Evolutionary conservation across 2,888 invertebrate species (phyloP), one percentile per base, ranked within the genome.

Genomic region (Syrista parreyssii): DNA sequence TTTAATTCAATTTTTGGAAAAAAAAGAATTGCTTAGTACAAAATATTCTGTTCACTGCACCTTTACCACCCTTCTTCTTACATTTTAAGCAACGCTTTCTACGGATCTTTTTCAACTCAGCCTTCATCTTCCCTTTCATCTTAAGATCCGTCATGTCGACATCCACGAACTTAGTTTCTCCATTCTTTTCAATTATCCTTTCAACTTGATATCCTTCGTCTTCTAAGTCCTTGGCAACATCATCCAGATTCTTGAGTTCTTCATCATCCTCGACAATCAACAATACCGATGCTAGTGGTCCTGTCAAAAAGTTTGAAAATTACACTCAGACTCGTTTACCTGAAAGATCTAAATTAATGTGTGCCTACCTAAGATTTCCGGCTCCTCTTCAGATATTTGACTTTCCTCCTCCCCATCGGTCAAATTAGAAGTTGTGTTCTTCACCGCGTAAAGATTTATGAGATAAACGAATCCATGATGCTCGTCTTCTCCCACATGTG

Each of bases 381-480:
- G 89, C 31, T 84, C 79, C 35, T 82, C 82, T 23, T 84, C 73
- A 23, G 85, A 68, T 11, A 90, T 40, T 11, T 87, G 86, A 36
- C 88, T 85, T 74, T 86, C 86, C 4, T 89, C 80, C 40, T 88
- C 83, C 80, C 89, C 91, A 3, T 87, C 86, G 11, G 86, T 75
- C 12, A 82, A 82, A 68, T 85, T 86, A 72, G 82, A 86, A 4
- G 87, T 86, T 15, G 75, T 68, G 75, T 91, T 91, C 77, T 86
- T 88, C 23, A 91, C 80, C 2, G 88, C 91, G 74, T 82, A 89
- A 11, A 91, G 78, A 80, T 91, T 91, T 69, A 91, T 86, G 11
- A 91, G 75, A 76, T 88, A 91, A 1, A 91, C 75, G 11, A 86
- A 79, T 15, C 84, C 85, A 23, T 82, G 81, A 12, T 77, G 78